Base-by-base conservation (phyloP, 2,113 vertebrate genomes). In the Melanotaenia duboulayi region DNA sequence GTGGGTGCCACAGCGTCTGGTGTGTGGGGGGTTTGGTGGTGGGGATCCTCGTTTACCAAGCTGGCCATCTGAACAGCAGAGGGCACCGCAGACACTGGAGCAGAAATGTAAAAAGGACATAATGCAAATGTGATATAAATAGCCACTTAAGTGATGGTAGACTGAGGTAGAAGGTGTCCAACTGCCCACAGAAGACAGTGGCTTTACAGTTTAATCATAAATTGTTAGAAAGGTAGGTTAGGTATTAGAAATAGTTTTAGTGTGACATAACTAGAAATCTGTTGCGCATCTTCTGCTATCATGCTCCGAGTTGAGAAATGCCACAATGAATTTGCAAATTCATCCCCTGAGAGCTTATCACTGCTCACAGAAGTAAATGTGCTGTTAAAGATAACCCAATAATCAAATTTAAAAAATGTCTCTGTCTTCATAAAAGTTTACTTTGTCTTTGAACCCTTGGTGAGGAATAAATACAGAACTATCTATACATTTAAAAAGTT, bases 1-100 rank as follows among this genome's bases (percentile, higher is more conserved):
- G 92, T 94, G 75, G 95, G 95, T 12, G 93, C 84, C 63, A 97
- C 94, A 12, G 89, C 80, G 59, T 97, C 96, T 0, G 92, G 90
- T 39, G 90, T 76, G 51, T 90, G 94, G 0, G 90, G 93, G 62
- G 87, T 63, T 70, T 87, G 92, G 80, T 89, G 85, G 58, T 89
- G 87, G 39, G 85, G 84, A 52, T 95, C 96, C 55, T 95, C 89
- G 2, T 92, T 86, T 44, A 85, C 71, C 71, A 94, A 57, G 64
- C 89, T 92, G 78, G 88, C 84, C 92, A 93, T 91, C 85, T 91
- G 93, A 64, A 94, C 88, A 0, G 89, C 89, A 1, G 91, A 83
- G 37, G 87, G 91, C 39, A 90, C 88, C 0, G 86, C n/a, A 22
- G 87, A 87, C 67, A 89, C 91, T 90, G 77, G 10, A 46, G 68